Evolutionary conservation across 2,113 vertebrate genomes (phyloP).

Genomic region (Pica pica): DNA sequence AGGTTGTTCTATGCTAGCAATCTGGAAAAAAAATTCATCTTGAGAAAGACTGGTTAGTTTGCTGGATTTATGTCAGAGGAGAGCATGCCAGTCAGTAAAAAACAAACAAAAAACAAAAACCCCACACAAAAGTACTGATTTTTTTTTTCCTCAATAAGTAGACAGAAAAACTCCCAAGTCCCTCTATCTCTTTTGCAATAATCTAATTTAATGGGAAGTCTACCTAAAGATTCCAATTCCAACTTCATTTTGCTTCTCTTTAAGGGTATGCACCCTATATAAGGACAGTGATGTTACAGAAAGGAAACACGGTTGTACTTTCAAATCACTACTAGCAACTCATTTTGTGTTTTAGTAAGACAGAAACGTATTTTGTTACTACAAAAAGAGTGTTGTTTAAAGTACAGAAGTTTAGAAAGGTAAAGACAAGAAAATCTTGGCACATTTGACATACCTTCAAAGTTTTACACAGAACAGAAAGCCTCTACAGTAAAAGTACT

Average conservation of each 20-base stretch:
- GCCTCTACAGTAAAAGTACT: not conserved
- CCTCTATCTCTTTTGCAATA: not conserved
- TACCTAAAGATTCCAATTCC: not conserved
- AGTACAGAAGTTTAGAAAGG: not conserved
- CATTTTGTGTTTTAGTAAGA: not conserved
- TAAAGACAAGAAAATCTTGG: not conserved
- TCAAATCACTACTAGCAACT: not conserved
- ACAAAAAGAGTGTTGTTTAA: not conserved
- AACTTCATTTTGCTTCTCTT: not conserved
- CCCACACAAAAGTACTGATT: not conserved
- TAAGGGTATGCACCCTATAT: not conserved
- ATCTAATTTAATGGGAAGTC: not conserved
- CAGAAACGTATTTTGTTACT: not conserved
- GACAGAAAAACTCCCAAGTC: not conserved
- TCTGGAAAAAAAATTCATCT: not conserved
- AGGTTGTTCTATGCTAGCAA: not conserved
- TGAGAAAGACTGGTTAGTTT: conserved; percentile 15
- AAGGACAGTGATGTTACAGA: not conserved
- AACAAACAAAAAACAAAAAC: not conserved
- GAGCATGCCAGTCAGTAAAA: conserved; percentile 26
- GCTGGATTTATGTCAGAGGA: conserved; percentile 33
- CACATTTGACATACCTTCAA: not conserved
- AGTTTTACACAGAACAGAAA: not conserved
- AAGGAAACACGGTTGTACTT: not conserved
- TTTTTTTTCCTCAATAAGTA: not conserved